phyloP scores from a whole-genome alignment of 2,888 invertebrate species.

The Selenia dentaria region DNA sequence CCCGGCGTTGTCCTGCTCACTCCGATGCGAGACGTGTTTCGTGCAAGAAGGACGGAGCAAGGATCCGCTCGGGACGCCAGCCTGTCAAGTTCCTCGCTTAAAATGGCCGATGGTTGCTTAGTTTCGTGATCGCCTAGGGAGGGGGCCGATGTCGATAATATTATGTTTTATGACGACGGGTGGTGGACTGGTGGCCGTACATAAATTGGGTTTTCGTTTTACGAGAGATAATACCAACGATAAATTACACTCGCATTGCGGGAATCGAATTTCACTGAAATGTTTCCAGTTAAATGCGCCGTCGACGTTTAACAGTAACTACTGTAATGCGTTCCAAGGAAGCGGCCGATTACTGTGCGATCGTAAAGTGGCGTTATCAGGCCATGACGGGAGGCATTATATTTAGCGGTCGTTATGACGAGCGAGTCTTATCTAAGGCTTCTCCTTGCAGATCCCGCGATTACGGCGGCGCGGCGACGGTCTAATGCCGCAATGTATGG shows the following conservation, averaged over 20 bases:
- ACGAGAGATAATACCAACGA: slow-evolving; percentile 73
- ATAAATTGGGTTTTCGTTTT: slow-evolving; percentile 80
- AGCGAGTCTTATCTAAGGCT: slow-evolving; percentile 52
- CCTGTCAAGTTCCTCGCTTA: slow-evolving; percentile 73
- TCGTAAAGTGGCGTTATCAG: slow-evolving; percentile 60
- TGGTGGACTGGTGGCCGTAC: slow-evolving; percentile 63
- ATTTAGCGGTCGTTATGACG: slow-evolving; percentile 55
- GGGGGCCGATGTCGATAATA: slow-evolving; percentile 79
- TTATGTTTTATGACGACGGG: slow-evolving; percentile 79
- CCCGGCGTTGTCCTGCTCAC: slow-evolving; percentile 49
- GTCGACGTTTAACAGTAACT: slow-evolving; percentile 38
- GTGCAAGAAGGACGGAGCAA: slow-evolving; percentile 27
- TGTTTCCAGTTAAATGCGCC: slow-evolving; percentile 44
- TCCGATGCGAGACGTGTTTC: slow-evolving; percentile 20
- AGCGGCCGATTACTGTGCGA: slow-evolving; percentile 55
- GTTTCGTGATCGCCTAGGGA: slow-evolving; percentile 83
- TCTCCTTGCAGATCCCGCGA: slow-evolving; percentile 45
- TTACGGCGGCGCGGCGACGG: slow-evolving; percentile 38
- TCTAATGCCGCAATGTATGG: slow-evolving; percentile 33
- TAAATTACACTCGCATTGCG: slow-evolving; percentile 72
- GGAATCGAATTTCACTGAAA: slow-evolving; percentile 56
- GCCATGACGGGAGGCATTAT: slow-evolving; percentile 62
- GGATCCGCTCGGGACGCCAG: slow-evolving; percentile 44
- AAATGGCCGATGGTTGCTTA: slow-evolving; percentile 76
- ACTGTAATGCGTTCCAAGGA: slow-evolving; percentile 51